A percentile compares a stretch with the other conserved stretches of the same genome.
Evolutionary conservation across 2,888 invertebrate species (phyloP).

Genomic region (Cryptosula pallasiana): DNA sequence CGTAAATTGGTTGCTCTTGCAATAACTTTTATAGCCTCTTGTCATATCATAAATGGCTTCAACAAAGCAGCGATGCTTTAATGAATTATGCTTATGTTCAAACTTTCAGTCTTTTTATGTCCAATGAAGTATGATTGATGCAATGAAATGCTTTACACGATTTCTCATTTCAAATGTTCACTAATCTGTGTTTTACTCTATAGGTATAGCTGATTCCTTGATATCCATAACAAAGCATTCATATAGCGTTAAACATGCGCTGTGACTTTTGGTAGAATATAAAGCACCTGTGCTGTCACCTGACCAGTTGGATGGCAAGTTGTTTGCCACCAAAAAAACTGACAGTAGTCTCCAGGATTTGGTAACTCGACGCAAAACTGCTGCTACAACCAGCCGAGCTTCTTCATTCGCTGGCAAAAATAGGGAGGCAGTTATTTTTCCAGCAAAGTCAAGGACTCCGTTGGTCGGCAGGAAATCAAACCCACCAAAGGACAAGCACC

Average conservation of each 20-base stretch:
- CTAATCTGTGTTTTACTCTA: neutral
- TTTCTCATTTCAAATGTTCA: too few species aligned
- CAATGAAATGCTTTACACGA: too few species aligned
- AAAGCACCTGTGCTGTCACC: neutral
- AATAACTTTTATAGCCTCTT: too few species aligned
- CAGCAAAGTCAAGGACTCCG: neutral
- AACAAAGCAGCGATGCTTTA: too few species aligned
- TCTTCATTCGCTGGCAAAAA: constrained; percentile 6
- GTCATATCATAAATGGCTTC: too few species aligned
- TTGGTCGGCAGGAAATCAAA: neutral
- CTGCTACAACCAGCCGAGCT: neutral
- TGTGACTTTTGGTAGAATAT: neutral
- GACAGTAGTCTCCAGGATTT: neutral
- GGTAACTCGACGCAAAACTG: neutral
- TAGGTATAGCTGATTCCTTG: neutral
- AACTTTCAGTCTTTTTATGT: too few species aligned
- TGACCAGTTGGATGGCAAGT: neutral
- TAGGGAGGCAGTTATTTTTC: neutral
- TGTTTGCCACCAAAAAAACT: neutral
- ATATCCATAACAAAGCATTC: neutral
- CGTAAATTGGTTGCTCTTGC: too few species aligned
- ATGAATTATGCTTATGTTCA: too few species aligned
- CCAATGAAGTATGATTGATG: too few species aligned
- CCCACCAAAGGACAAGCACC: neutral
- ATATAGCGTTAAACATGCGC: neutral